phyloP scores from a whole-genome alignment of 2,888 invertebrate species.

The Ectemnius cavifrons region DNA sequence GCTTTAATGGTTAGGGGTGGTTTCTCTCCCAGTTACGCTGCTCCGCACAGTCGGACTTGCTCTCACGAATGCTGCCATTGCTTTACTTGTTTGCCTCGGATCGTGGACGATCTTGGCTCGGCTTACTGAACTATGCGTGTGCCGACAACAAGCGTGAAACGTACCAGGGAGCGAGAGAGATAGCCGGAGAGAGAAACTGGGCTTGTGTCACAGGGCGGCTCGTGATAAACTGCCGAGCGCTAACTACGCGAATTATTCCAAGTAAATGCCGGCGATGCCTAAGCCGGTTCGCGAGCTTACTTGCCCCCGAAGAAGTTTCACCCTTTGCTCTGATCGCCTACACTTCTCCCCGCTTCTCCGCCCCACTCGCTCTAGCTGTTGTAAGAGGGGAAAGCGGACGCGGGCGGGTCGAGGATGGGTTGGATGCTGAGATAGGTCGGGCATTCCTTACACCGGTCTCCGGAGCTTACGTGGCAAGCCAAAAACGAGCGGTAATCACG shows the following conservation, averaged over 20 bases:
- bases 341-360: neutral
- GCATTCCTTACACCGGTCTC: slow-evolving; percentile 17
- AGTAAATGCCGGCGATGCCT: slow-evolving; percentile 57
- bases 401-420: slow-evolving; percentile 5
- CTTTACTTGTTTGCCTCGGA: slow-evolving; percentile 19
- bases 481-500: slow-evolving; percentile 30
- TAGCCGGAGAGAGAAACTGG: slow-evolving; percentile 21
- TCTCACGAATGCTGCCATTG: too few relatives aligned
- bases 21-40: too few relatives aligned
- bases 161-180: slow-evolving; percentile 28
- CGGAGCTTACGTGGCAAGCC: neutral
- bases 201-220: slow-evolving; percentile 56
- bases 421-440: neutral
- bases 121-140: slow-evolving; percentile 62
- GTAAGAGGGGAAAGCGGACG: neutral
- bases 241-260: slow-evolving; percentile 72
- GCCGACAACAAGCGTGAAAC: slow-evolving; percentile 45
- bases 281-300: slow-evolving; percentile 17
- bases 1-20: too few relatives aligned
- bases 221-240: slow-evolving; percentile 68
- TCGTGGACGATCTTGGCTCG: slow-evolving; percentile 55
- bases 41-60: too few relatives aligned
- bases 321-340: slow-evolving; percentile 30
- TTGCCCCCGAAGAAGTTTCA: slow-evolving; percentile 49
- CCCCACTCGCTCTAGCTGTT: neutral